Evolutionary conservation across 2,797 vertebrate genomes (phyloP), one percentile per base, ranked within the genome.

Genomic region (Echeneis naucrates): DNA sequence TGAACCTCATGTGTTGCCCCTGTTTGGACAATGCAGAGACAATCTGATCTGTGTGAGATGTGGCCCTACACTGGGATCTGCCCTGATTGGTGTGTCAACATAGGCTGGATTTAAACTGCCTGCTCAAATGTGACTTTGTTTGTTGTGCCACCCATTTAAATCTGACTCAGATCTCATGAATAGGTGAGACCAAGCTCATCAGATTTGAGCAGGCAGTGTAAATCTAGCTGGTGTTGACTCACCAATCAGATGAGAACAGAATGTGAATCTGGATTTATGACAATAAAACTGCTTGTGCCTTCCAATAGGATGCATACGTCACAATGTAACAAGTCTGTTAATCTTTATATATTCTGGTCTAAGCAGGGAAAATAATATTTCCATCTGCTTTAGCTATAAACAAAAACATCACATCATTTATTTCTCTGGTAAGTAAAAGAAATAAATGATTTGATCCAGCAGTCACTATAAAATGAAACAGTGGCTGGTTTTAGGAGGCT

Each of bases 101-200:
- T 83, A 83, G 83, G 85, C 86, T 50, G 63, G 75, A 74, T 90
- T 88, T 90, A 59, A 77, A 71, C 82, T 66, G 88, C 88, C 87
- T 87, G 87, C 87, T 90, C 90, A 87, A 87, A 89, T 87, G 89
- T 81, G 85, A 88, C 90, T 77, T 13, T 87, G 84, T 91, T 90
- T 87, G 82, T 81, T 65, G 72, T 87, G 79, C 74, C 69, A 24
- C 55, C 68, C 71, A 58, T 82, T 84, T 74, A 83, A 85, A 88
- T 90, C 87, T 48, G 2, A 66, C 82, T 58, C 55, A 63, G 62
- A 82, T 84, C 82, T 83, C 72, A 72, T 74, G 84, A 87, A 83
- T 81, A 87, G 85, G 82, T 82, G 85, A 80, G 75, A 66, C 75
- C 53, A 14, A 80, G 73, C 86, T 81, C 85, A 78, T 91, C 86